A percentile compares a stretch with the other conserved stretches of the same genome.
These are phyloP conservation scores for Druon quercuslanigerum DNA, from an alignment of 1,140 invertebrate genomes.

Conservation along the genomic window DNA sequence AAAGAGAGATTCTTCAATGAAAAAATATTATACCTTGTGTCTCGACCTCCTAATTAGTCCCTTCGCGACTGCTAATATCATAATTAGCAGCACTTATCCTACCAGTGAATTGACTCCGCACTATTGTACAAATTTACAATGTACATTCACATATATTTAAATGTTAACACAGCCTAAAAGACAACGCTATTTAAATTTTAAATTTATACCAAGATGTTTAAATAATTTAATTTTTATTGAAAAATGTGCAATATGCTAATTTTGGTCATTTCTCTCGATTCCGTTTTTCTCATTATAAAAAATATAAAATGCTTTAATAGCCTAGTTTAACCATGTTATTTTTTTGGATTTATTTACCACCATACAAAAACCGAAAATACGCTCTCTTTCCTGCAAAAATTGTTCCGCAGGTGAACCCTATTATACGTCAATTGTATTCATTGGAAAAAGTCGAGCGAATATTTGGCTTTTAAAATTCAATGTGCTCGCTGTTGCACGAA, in stretches of 20 bases:
- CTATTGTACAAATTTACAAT: constrained; percentile 37
- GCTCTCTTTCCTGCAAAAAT: too few species aligned
- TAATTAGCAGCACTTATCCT: constrained; percentile 46
- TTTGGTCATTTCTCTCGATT: too few species aligned
- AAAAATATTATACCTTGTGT: constrained; percentile 3
- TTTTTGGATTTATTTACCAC: too few species aligned
- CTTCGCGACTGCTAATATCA: constrained; percentile 49
- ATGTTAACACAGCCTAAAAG: background rate
- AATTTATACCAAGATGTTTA: background rate
- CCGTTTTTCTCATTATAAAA: too few species aligned
- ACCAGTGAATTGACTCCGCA: constrained; percentile 47
- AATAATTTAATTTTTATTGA: too few species aligned
- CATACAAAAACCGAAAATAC: too few species aligned
- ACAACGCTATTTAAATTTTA: background rate
- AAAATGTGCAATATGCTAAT: too few species aligned
- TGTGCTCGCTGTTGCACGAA: background rate
- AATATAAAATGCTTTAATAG: too few species aligned
- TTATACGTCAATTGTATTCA: background rate
- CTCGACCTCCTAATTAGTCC: constrained; percentile 42
- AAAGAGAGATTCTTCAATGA: background rate
- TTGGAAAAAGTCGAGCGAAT: background rate
- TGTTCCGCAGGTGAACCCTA: background rate
- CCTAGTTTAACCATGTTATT: too few species aligned
- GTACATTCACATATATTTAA: constrained; percentile 34
- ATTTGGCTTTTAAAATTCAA: background rate